These are phyloP conservation scores for Lacerta viridis DNA, from an alignment of 2,797 vertebrate genomes.

Conservation along the genomic window DNA sequence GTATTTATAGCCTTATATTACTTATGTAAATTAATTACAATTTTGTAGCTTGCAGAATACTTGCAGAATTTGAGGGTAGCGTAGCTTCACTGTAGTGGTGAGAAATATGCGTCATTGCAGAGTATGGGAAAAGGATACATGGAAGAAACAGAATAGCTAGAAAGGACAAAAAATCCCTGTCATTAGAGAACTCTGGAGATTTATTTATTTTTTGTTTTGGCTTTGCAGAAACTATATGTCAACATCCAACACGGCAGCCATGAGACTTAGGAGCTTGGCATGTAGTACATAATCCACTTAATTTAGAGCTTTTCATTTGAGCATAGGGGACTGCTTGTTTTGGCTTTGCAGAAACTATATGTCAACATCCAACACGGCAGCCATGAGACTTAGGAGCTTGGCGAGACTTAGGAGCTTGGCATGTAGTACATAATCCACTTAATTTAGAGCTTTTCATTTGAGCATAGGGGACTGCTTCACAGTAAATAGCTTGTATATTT, in stretches of 20 bases:
- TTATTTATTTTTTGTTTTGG: too few relatives aligned
- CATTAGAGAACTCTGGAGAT: too few relatives aligned
- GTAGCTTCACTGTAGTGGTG: neutral
- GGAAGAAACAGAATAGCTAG: neutral
- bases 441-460: neutral
- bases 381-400: neutral
- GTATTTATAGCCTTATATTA: neutral
- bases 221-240: too few relatives aligned
- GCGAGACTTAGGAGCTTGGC: neutral
- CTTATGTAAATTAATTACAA: neutral
- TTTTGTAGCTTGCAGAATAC: neutral
- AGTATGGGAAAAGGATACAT: neutral
- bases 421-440: neutral
- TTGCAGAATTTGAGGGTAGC: neutral
- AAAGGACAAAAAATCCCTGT: neutral
- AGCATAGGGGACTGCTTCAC: neutral
- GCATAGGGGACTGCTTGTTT: too few relatives aligned
- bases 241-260: neutral
- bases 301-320: too few relatives aligned
- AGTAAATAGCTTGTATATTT: neutral
- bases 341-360: too few relatives aligned
- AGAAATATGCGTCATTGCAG: neutral
- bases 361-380: neutral
- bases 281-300: neutral
- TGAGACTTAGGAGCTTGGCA: neutral